A percentile compares a stretch with the other conserved stretches of the same genome.
Evolutionary conservation across 2,113 vertebrate genomes (phyloP).

Genomic region (Mormyrus lacerda): DNA sequence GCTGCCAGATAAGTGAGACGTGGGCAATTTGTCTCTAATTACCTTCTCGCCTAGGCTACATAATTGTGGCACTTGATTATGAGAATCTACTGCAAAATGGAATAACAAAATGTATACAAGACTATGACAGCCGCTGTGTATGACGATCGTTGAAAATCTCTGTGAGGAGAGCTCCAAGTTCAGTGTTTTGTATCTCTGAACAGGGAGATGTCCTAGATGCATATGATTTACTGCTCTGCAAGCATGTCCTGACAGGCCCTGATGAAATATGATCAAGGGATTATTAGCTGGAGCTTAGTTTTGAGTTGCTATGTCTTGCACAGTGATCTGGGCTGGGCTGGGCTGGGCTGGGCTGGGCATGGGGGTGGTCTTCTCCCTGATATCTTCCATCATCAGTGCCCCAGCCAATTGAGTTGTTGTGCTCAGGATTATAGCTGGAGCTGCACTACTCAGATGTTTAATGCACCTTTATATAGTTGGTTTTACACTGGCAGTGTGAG

Average conservation of each 20-base stretch:
- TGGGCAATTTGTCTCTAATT: slow-evolving; percentile 17
- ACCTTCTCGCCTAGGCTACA: neutral
- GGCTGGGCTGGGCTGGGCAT: neutral
- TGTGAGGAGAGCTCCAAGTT: slow-evolving; percentile 15
- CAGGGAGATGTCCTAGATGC: slow-evolving; percentile 33
- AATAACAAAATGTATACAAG: slow-evolving; percentile 4
- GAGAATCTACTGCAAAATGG: neutral
- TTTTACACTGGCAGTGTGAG: neutral
- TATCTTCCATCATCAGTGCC: neutral
- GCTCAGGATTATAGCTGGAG: neutral
- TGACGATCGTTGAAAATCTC: slow-evolving; percentile 6
- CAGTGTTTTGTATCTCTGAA: slow-evolving; percentile 14
- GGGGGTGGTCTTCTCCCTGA: neutral
- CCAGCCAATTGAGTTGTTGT: slow-evolving; percentile 9
- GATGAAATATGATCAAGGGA: slow-evolving; percentile 38
- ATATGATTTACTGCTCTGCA: slow-evolving; percentile 33
- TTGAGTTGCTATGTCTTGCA: neutral
- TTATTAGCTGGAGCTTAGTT: slow-evolving; percentile 14
- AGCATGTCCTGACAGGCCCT: slow-evolving; percentile 32
- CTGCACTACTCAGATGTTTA: neutral
- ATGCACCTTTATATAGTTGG: neutral
- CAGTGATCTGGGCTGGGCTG: neutral
- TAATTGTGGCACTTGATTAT: neutral
- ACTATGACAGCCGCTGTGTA: neutral
- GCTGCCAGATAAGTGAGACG: slow-evolving; percentile 1